These are phyloP conservation scores for Propithecus deckenii DNA, from an alignment of 2,797 vertebrate genomes.

Conservation along the genomic window DNA sequence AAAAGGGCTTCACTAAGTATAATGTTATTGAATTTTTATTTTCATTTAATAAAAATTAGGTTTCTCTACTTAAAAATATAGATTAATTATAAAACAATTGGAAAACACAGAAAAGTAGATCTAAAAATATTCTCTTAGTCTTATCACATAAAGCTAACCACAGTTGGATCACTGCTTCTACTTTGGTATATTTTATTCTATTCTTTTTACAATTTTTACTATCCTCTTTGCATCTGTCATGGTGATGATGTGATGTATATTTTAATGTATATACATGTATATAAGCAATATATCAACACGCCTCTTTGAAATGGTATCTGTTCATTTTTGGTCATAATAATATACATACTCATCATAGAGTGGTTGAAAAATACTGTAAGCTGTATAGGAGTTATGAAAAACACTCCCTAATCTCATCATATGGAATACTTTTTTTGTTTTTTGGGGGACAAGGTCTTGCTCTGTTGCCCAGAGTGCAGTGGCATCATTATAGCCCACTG, in stretches of 20 bases:
- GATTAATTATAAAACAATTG: background rate
- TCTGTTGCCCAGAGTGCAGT: background rate
- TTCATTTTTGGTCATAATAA: background rate
- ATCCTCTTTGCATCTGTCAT: background rate
- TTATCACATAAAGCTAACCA: background rate
- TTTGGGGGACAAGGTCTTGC: background rate
- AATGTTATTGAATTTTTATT: background rate
- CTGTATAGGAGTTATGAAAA: background rate
- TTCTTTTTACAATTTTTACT: background rate
- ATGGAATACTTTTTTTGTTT: background rate
- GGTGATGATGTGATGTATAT: background rate
- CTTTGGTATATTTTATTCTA: background rate
- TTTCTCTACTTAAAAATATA: background rate
- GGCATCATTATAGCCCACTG: background rate
- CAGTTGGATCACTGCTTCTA: background rate
- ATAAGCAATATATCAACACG: background rate
- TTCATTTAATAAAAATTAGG: background rate
- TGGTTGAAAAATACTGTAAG: slow-evolving; percentile 10
- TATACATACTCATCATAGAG: background rate
- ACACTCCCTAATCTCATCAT: background rate
- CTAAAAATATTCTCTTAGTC: background rate
- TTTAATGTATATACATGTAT: background rate
- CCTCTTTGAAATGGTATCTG: background rate
- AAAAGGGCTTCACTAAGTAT: background rate
- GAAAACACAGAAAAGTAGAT: background rate